Conservation (phyloP, 1,140 invertebrate genomes). For the Pseudobourletiella spinata region DNA sequence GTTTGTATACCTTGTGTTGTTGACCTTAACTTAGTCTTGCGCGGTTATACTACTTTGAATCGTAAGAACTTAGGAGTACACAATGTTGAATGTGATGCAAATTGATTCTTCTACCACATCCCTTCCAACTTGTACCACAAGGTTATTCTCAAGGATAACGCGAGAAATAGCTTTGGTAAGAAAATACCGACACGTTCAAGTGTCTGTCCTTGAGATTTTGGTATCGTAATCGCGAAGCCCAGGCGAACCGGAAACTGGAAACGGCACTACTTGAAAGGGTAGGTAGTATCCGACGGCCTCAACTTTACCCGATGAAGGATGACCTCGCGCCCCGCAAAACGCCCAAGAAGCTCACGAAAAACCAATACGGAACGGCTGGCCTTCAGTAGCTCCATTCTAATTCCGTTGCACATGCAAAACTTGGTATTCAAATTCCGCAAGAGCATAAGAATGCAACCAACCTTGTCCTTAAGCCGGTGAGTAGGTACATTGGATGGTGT, state of each 20-base stretch:
- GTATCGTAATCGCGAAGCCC: conserved; percentile 42
- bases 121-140: conserved; percentile 1
- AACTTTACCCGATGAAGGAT: conserved; percentile 42
- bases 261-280: conserved; percentile 40
- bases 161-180: conserved; percentile 6
- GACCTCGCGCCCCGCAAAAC: conserved; percentile 15
- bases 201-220: conserved; percentile 39
- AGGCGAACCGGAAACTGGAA: conserved; percentile 43
- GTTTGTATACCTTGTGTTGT: too few species aligned
- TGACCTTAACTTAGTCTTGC: too few species aligned
- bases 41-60: too few species aligned
- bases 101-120: too few species aligned
- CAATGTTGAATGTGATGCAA: too few species aligned
- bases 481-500: conserved; percentile 39
- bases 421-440: conserved; percentile 40
- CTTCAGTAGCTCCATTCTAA: conserved; percentile 35
- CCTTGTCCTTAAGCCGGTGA: conserved; percentile 41
- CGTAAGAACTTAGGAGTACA: too few species aligned
- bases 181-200: conserved; percentile 4
- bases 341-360: too few species aligned
- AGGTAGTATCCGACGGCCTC: conserved; percentile 38
- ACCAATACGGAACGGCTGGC: conserved; percentile 8
- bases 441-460: conserved; percentile 40
- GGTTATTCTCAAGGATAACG: neutral
- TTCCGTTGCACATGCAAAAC: conserved; percentile 41